Base-by-base conservation (phyloP, 2,113 vertebrate species). In the Tragelaphus buxtoni region DNA sequence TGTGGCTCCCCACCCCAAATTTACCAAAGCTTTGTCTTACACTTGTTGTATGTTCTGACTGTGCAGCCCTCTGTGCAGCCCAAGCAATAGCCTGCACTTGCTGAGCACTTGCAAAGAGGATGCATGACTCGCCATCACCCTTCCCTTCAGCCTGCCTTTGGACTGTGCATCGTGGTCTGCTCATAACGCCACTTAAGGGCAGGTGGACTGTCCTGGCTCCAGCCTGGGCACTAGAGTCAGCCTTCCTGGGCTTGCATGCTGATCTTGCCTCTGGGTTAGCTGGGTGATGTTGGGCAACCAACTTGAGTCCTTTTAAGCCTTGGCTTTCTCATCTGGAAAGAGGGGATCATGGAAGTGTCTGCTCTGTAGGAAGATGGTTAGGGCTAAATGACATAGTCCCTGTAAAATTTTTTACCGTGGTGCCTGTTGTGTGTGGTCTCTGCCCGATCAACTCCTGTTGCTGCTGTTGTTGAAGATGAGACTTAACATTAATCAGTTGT, bases 281-380 rank as follows among this genome's bases (percentile, higher is more conserved):
- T 30, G 5, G n/a, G 11, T 72, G 60, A 51, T 20, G 2, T 30
- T 61, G 22, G 39, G 9, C 53, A 18, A 18, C 17, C 5, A 9
- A 28, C 53, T 56, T 12, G 26, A 74, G 30, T 79, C 63, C 79
- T 84, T 28, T n/a, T 32, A 76, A 47, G 9, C 83, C 39, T 94
- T 85, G 61, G 9, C 49, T 81, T 95, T 61, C 83, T 88, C 35
- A 30, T 91, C 24, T 84, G 69, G 49, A 88, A 86, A 84, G 26
- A 63, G 87, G 20, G 26, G 53, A 22, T 60, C 45, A 30, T 56
- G 7, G n/a, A 24, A 83, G 24, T 65, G 9, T 72, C 77, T 96
- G 0, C 56, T 94, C 76, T 58, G 30, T 82, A 77, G 65, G 42
- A 76, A 56, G 56, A 39, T 95, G 49, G 14, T 93, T 28, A 47